Evolutionary conservation across 2,888 invertebrate species (phyloP).

Genomic region (Habroteleia sp.): DNA sequence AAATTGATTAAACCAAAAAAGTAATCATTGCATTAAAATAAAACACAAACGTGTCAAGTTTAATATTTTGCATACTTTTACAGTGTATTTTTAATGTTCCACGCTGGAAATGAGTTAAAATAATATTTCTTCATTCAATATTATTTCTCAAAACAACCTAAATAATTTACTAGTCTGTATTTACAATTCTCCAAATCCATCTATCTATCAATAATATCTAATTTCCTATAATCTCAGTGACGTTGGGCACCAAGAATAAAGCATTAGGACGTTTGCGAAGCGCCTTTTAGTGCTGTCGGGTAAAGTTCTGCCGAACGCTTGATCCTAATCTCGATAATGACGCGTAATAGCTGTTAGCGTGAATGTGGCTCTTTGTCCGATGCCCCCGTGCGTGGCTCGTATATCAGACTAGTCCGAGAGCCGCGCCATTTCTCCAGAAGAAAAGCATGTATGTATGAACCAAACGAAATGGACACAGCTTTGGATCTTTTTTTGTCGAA

Average conservation of each 20-base stretch:
- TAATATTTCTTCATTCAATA: no score
- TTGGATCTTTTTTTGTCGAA: no score
- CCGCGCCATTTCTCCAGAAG: conserved; percentile 75
- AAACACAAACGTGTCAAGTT: no score
- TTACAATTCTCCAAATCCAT: conserved; percentile 1
- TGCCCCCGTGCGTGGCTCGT: conserved; percentile 70
- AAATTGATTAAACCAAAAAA: no score
- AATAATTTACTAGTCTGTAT: conserved; percentile 4
- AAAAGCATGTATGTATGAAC: conserved; percentile 68
- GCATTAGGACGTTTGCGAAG: conserved; percentile 39
- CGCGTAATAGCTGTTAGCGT: conserved; percentile 80
- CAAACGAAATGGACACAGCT: conserved; percentile 68
- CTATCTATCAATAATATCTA: conserved; percentile 10
- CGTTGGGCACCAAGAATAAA: conserved; percentile 52
- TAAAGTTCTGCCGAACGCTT: conserved; percentile 69
- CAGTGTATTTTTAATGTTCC: no score
- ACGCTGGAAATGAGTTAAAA: no score
- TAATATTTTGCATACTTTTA: no score
- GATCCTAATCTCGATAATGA: conserved; percentile 81
- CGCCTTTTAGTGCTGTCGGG: conserved; percentile 59
- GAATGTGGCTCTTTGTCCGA: conserved; percentile 80
- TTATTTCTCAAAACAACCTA: no score
- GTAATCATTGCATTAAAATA: no score
- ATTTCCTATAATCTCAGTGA: conserved; percentile 27
- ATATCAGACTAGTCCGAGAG: conserved; percentile 71